Base-by-base conservation (phyloP, 1,140 invertebrate genomes). In the Drosophila suzukii region DNA sequence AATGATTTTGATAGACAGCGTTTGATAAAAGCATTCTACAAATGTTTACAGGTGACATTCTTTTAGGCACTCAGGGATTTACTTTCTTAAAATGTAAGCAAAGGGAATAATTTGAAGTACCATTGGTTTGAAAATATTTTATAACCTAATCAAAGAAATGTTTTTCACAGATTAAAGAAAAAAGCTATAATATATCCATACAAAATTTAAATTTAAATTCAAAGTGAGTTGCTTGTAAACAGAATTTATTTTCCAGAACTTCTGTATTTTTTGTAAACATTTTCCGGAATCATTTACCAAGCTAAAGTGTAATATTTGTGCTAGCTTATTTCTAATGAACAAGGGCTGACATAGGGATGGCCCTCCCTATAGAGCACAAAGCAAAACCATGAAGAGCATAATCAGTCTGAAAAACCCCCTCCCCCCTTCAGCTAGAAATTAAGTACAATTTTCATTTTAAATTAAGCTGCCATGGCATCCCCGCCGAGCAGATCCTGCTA, bases 401-500 rank as follows among this genome's bases (percentile, higher is more conserved):
- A 71, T 71, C 67, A 71, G 67, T 71, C 67, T 57, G 17, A 11
- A 17, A 60, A 10, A 0, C 24, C 3, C 32, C 41, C 41, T 41
- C 32, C 15, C 0, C 65, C 43, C 49, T 38, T 63, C 60, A 66
- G 75, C 83, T 77, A 83, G 79, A 89, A 86, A 86, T 86, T 88
- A 86, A 86, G 83, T 86, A 86, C 83, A 86, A 89, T 86, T 86
- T 86, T 86, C 79, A 86, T 86, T 86, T 86, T 88, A 86, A 86
- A 86, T 86, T 88, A 86, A 86, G 83, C 83, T 89, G 84, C 83
- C 84, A 79, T 44, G 43, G 58, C 65, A 75, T 36, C 62, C 63
- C 51, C 59, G 24, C 60, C 17, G 62, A 51, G 24, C 54, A 54
- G 62, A 51, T 55, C 51, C 79, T 62, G 56, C 58, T 47, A 79